These are phyloP conservation scores for Heteropelma amictum DNA, from an alignment of 2,888 invertebrate genomes.

Conservation along the genomic window DNA sequence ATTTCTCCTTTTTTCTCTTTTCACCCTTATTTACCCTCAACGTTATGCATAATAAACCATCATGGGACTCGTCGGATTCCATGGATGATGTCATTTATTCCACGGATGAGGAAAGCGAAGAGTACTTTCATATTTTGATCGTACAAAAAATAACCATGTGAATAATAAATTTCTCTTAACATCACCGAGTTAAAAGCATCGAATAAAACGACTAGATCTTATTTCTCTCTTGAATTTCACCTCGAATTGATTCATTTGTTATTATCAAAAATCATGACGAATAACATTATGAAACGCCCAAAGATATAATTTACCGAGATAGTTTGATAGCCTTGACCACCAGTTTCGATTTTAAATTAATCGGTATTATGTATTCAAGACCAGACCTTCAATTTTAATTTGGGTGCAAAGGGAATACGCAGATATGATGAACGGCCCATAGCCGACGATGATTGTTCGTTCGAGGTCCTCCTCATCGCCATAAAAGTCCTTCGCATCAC, in stretches of 20 bases:
- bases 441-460: slow-evolving; percentile 11
- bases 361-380: slow-evolving; percentile 31
- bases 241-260: too few relatives aligned
- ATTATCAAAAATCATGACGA: too few relatives aligned
- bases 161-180: background rate
- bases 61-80: too few relatives aligned
- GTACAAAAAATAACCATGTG: background rate
- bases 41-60: too few relatives aligned
- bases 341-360: slow-evolving; percentile 13
- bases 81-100: too few relatives aligned
- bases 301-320: background rate
- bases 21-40: too few relatives aligned
- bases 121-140: background rate
- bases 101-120: too few relatives aligned
- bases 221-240: too few relatives aligned
- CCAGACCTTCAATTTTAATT: slow-evolving; percentile 42
- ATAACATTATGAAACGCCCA: background rate
- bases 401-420: slow-evolving; percentile 1
- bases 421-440: background rate
- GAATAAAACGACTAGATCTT: background rate
- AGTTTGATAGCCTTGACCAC: background rate
- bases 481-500: background rate
- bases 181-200: background rate
- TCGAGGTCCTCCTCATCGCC: background rate
- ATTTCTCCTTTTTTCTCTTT: background rate